Conservation (phyloP, 92 coral and sea anemone genomes). For the Phenganax subtilis region DNA sequence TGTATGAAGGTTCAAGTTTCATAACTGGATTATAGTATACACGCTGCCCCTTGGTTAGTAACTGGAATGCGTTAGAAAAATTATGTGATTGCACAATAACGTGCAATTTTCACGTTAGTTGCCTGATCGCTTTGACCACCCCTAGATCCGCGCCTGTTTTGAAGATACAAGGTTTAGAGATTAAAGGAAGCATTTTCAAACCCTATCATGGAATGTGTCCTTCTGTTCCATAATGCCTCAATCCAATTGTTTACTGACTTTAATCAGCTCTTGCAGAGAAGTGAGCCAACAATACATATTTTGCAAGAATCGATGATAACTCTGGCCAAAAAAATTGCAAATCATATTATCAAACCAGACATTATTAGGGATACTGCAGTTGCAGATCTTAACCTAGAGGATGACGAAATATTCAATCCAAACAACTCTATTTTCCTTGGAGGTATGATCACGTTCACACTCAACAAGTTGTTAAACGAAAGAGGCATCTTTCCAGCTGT, state of each 20-base stretch:
- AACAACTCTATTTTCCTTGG: constrained; percentile 24
- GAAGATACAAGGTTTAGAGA: constrained; percentile 7
- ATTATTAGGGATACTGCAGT: constrained; percentile 32
- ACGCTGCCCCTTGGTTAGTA: no score
- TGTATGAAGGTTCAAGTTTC: no score
- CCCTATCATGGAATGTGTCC: constrained; percentile 3
- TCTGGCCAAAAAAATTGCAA: constrained; percentile 17
- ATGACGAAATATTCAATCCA: constrained; percentile 21
- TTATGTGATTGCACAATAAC: no score
- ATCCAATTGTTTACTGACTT: constrained; percentile 22
- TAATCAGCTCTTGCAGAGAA: constrained; percentile 6
- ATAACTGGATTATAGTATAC: no score
- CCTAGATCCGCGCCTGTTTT: no score
- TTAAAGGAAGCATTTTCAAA: constrained; percentile 9
- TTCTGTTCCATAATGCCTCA: constrained; percentile 11
- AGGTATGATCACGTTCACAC: constrained; percentile 32
- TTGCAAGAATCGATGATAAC: constrained; percentile 27
- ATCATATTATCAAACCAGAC: constrained; percentile 23
- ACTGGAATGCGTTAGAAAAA: no score
- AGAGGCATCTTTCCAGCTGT: constrained; percentile 15
- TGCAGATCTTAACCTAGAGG: constrained; percentile 13
- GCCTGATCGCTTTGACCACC: no score
- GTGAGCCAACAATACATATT: constrained; percentile 20
- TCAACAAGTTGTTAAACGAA: constrained; percentile 19
- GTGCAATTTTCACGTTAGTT: no score